Evolutionary conservation across 2,888 invertebrate genomes (phyloP), one percentile per base, ranked within the genome.

Genomic region (Oscheius sp.): DNA sequence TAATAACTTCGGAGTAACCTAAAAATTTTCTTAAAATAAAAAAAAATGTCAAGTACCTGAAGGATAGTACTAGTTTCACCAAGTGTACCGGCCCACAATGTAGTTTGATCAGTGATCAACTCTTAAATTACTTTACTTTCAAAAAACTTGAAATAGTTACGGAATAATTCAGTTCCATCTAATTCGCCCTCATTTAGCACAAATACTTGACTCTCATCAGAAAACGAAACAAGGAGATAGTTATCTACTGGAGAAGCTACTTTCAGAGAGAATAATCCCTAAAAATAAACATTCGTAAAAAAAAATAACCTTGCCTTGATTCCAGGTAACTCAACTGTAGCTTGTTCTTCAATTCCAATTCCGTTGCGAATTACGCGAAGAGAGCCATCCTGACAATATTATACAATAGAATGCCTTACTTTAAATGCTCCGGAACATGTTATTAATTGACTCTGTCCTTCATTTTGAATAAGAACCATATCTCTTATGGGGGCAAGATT

Each of bases 351-450:
- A 61, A 86, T 85, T 2, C 98, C 98, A 84, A 98, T 98, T 2
- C 98, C 98, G 88, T 97, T 98, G 77, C 97, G 90, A 75, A 99
- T 97, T 71, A 98, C 94, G 63, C 97, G 90, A 36, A 99, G 88
- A 0, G 96, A 95, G 0, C 98, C 98, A 89, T 97, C 96, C 87
- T 97, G 95, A 87, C 92, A 94, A 38, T n/a, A 47, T 32, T 3
- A 22, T 33, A n/a, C 2, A 56, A n/a, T 44, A 20, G n/a, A 44
- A 3, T 5, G 94, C 0, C 96, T 95, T 89, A 95, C 96, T 87
- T 97, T 98, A 87, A 92, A 95, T 2, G 93, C 91, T 88, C 92
- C 97, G 0, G 97, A 97, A 86, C 97, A 98, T 0, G 98, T 98
- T 47, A 98, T 94, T 74, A 98, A 91, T 87, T 95, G 95, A 14